Conservation (phyloP, 2,113 vertebrate species). For the Gobio gobio region DNA sequence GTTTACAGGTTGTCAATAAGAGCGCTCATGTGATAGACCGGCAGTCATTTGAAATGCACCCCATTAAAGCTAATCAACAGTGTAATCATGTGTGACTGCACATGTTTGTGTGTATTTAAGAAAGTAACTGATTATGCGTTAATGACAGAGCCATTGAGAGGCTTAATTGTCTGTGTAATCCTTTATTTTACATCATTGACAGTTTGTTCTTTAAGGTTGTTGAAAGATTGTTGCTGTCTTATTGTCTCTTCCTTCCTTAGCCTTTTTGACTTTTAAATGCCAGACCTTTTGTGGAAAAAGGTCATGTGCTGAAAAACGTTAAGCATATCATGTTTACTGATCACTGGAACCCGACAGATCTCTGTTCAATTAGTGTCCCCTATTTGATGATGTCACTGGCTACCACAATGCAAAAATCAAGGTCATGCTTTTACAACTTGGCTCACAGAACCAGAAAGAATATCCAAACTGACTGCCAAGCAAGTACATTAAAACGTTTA, state of each 20-base stretch:
- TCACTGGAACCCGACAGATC: constrained; percentile 1
- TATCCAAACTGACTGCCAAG: not conserved
- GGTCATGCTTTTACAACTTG: constrained; percentile 10
- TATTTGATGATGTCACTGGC: constrained; percentile 34
- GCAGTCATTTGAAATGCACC: constrained; percentile 39
- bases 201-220: constrained; percentile 49
- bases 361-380: constrained; percentile 34
- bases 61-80: constrained; percentile 44
- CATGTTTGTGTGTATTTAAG: constrained; percentile 27
- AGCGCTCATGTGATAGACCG: constrained; percentile 15
- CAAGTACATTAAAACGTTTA: not conserved
- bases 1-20: constrained; percentile 32
- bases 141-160: constrained; percentile 8
- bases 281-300: constrained; percentile 40
- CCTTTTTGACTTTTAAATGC: constrained; percentile 42
- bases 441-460: not conserved
- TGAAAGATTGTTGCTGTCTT: constrained; percentile 31
- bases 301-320: constrained; percentile 27
- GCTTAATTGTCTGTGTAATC: constrained; percentile 54
- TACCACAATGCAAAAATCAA: constrained; percentile 10
- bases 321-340: constrained; percentile 24
- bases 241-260: constrained; percentile 21
- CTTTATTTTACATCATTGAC: constrained; percentile 41
- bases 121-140: constrained; percentile 26
- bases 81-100: constrained; percentile 32